Evolutionary conservation across 2,113 vertebrate genomes (phyloP).

Genomic region (Tricholaema leucomelas): DNA sequence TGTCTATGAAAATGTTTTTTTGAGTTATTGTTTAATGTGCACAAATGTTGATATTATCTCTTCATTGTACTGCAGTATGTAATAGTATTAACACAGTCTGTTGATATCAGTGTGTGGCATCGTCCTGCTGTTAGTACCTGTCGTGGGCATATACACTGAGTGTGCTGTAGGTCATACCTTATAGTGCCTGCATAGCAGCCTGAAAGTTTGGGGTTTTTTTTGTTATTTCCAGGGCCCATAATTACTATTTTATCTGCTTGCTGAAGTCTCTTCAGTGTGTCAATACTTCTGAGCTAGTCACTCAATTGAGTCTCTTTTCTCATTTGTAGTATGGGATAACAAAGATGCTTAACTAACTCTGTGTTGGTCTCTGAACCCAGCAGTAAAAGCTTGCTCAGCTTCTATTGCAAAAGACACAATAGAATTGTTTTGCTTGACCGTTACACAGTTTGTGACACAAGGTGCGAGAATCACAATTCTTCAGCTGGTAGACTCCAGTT

Average conservation of each 20-base stretch:
- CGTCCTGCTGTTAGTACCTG: neutral
- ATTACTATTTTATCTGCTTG: neutral
- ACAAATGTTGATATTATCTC: too few relatives aligned
- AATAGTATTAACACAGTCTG: neutral
- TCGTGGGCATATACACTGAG: rapidly evolving
- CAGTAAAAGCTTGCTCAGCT: neutral
- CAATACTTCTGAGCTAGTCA: neutral
- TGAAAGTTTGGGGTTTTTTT: neutral
- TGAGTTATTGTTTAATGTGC: neutral
- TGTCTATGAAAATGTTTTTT: neutral
- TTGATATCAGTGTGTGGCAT: neutral
- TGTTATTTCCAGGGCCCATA: neutral
- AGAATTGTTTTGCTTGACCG: neutral
- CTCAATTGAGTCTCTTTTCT: neutral
- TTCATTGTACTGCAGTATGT: neutral
- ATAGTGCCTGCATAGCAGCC: neutral
- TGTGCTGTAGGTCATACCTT: neutral
- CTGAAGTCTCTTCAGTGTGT: neutral
- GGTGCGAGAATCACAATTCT: neutral
- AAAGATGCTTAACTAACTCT: neutral
- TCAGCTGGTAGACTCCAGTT: neutral
- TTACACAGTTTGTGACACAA: neutral
- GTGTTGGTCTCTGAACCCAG: neutral
- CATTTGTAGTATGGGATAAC: neutral
- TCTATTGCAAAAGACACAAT: neutral